These are phyloP conservation scores for Parapristionchus giblindavisi DNA, from an alignment of 2,888 invertebrate genomes.

Conservation along the genomic window DNA sequence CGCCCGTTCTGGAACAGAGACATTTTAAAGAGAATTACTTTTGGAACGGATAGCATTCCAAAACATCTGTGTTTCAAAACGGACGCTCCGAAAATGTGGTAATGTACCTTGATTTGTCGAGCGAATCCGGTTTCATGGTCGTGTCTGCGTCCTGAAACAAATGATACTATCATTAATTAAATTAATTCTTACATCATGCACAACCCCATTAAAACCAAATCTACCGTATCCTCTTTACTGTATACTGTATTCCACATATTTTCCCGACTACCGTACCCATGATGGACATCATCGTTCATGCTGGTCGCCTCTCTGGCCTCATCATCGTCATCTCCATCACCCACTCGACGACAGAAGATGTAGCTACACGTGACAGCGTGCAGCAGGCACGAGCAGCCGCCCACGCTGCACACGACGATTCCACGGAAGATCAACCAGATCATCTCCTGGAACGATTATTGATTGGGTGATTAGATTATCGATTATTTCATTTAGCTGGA, in stretches of 20 bases:
- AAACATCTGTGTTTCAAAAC: neutral
- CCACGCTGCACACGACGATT: neutral
- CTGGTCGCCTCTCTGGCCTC: too few relatives aligned
- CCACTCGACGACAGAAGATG: neutral
- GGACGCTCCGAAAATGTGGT: too few relatives aligned
- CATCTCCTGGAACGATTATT: neutral
- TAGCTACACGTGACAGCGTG: neutral
- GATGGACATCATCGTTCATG: too few relatives aligned
- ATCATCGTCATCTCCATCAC: neutral
- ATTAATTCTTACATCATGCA: too few relatives aligned
- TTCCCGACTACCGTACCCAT: too few relatives aligned
- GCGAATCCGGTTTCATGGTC: slow-evolving; percentile 2
- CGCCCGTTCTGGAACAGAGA: neutral
- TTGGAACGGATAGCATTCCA: neutral
- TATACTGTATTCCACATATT: too few relatives aligned
- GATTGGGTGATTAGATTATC: too few relatives aligned
- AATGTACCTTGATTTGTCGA: slow-evolving; percentile 9
- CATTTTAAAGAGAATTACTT: too few relatives aligned
- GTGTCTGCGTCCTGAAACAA: slow-evolving; percentile 7
- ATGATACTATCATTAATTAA: too few relatives aligned
- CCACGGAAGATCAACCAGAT: neutral
- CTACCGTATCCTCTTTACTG: too few relatives aligned
- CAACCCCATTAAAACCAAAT: too few relatives aligned
- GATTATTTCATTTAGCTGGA: too few relatives aligned
- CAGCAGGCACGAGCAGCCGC: neutral